phyloP scores from a whole-genome alignment of 1,140 invertebrate species.

The Homarus americanus region DNA sequence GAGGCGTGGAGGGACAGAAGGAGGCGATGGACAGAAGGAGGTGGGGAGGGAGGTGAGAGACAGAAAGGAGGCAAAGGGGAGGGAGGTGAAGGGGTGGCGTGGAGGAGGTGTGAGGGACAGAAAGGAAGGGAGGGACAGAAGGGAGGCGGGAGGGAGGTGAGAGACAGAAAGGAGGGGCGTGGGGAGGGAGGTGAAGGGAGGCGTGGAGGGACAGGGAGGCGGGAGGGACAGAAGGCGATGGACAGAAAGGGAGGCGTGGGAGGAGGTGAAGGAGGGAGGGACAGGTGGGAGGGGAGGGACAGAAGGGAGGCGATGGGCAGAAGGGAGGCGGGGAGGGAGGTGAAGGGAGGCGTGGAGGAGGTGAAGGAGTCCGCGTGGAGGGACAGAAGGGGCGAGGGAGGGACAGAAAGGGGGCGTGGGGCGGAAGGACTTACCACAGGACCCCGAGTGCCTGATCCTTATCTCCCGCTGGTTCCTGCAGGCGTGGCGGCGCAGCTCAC shows the following conservation, averaged over 20 bases:
- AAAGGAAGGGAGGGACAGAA: no score
- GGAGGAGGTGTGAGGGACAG: no score
- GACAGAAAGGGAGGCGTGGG: neutral
- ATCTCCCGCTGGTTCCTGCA: slow-evolving; percentile 86
- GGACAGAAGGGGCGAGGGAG: neutral
- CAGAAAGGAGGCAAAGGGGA: no score
- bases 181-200: no score
- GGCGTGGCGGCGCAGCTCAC: slow-evolving; percentile 85
- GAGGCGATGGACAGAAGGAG: no score
- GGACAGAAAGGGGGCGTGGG: neutral
- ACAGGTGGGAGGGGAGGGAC: neutral
- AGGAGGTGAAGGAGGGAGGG: neutral
- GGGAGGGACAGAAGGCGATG: no score
- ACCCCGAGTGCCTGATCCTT: slow-evolving; percentile 85
- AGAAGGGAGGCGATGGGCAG: neutral
- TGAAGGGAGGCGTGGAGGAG: neutral
- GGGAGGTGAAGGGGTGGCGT: no score
- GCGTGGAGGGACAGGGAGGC: no score
- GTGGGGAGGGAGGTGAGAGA: no score
- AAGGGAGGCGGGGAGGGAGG: neutral
- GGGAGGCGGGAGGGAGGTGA: no score
- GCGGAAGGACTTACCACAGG: slow-evolving; percentile 87
- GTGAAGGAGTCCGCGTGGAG: neutral
- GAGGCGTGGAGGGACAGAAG: no score
- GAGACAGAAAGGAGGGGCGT: no score